A percentile compares a stretch with the other conserved stretches of the same genome.
phyloP scores from a whole-genome alignment of 2,113 vertebrate species.

The Excalfactoria chinensis region DNA sequence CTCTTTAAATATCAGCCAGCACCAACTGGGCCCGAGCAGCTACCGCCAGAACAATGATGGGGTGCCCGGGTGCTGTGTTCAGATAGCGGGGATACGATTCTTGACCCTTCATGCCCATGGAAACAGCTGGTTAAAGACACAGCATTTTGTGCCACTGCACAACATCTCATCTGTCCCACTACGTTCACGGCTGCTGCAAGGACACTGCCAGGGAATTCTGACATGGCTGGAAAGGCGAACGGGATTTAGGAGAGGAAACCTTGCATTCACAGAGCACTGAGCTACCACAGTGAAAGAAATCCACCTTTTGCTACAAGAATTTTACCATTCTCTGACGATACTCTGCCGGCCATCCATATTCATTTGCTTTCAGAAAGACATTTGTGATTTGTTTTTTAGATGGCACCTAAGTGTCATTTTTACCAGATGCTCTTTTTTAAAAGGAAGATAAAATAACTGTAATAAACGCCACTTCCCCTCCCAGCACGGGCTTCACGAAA shows the following conservation, averaged over 20 bases:
- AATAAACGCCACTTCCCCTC: background rate
- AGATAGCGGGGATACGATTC: background rate
- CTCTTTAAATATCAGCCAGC: background rate
- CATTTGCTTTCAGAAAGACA: background rate
- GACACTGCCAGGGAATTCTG: background rate
- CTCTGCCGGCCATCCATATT: background rate
- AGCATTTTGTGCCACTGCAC: slow-evolving; percentile 40
- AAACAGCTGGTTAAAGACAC: slow-evolving; percentile 7
- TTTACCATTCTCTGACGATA: background rate
- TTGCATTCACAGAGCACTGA: background rate
- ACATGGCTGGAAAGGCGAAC: background rate
- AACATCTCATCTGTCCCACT: background rate
- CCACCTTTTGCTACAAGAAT: background rate
- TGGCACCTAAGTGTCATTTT: background rate
- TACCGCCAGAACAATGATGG: background rate
- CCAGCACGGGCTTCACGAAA: background rate
- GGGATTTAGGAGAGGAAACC: background rate
- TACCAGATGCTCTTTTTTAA: background rate
- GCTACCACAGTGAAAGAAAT: background rate
- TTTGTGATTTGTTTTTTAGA: background rate
- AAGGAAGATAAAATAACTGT: background rate
- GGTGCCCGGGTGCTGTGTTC: background rate
- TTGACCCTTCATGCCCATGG: background rate
- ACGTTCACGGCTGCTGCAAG: background rate
- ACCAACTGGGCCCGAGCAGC: slow-evolving; percentile 14